These are phyloP conservation scores for Athalia cordata DNA, from an alignment of 2,888 invertebrate genomes.

Conservation along the genomic window DNA sequence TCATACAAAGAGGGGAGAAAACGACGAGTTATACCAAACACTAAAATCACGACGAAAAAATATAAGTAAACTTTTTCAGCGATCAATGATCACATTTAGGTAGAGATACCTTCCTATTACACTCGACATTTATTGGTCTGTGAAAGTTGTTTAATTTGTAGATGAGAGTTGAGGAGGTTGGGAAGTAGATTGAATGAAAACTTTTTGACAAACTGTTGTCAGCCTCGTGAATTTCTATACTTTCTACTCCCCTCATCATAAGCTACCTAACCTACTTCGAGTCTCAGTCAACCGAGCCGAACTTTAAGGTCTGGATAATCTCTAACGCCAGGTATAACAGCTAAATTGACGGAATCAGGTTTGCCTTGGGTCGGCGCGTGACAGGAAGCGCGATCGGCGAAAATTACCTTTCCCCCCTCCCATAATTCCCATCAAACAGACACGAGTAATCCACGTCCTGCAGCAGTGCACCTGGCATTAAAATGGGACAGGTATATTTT, in stretches of 20 bases:
- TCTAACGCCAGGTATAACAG: conserved; percentile 52
- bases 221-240: no score
- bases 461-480: conserved; percentile 10
- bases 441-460: conserved; percentile 41
- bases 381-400: conserved; percentile 15
- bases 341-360: conserved; percentile 53
- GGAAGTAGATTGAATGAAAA: no score
- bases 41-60: no score
- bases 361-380: conserved; percentile 14
- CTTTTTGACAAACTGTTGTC: no score
- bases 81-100: no score
- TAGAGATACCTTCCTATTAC: background rate
- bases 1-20: no score
- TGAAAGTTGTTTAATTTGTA: background rate
- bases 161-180: no score
- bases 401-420: background rate
- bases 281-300: background rate
- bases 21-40: conserved; percentile 20
- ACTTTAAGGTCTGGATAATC: conserved; percentile 53
- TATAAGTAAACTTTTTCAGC: no score
- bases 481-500: background rate
- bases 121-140: background rate
- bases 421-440: conserved; percentile 23
- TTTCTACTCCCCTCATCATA: no score
- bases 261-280: background rate